These are phyloP conservation scores for Aegotheles bennettii DNA, from an alignment of 2,113 vertebrate genomes.

Conservation along the genomic window DNA sequence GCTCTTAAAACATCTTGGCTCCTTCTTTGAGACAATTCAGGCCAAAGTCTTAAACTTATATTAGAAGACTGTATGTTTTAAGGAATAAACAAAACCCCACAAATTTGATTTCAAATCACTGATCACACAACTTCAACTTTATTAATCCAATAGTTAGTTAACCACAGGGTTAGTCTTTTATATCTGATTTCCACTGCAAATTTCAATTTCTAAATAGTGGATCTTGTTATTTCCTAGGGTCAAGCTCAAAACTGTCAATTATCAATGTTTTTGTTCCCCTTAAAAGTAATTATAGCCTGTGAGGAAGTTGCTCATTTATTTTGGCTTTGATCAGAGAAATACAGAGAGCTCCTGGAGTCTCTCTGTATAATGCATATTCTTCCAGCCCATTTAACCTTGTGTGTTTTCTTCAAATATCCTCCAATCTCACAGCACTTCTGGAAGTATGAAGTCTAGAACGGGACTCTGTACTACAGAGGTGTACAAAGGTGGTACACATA, in stretches of 20 bases:
- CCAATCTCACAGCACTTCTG: background rate
- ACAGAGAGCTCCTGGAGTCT: background rate
- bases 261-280: conserved; percentile 34
- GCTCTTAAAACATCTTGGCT: background rate
- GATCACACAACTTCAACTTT: background rate
- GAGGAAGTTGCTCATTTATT: conserved; percentile 39
- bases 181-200: background rate
- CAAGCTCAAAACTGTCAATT: conserved; percentile 54
- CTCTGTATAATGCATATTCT: conserved; percentile 7
- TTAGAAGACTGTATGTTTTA: background rate
- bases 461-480: background rate
- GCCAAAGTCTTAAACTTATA: background rate
- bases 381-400: background rate
- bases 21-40: background rate
- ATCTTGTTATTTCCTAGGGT: conserved; percentile 40
- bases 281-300: conserved; percentile 16
- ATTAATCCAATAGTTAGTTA: background rate
- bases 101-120: background rate
- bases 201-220: conserved; percentile 9
- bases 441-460: background rate
- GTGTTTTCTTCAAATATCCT: background rate
- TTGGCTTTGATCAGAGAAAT: conserved; percentile 50
- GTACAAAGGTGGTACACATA: no score
- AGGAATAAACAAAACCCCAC: background rate
- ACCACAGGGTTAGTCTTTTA: background rate